Evolutionary conservation across 2,888 invertebrate species (phyloP).

Genomic region (Habrosyne pyritoides): DNA sequence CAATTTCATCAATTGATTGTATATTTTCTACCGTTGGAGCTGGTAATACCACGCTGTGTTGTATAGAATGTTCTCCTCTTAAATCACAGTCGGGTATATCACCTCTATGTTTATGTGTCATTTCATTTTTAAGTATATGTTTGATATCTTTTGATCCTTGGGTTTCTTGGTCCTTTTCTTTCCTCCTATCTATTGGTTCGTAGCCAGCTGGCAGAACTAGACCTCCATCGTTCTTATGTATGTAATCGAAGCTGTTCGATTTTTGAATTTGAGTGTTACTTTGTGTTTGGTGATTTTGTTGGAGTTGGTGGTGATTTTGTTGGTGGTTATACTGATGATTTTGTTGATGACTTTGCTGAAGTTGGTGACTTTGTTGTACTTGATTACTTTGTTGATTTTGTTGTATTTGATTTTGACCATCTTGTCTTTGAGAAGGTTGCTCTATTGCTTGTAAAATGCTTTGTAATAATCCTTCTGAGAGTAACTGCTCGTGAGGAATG

Average conservation of each 20-base stretch:
- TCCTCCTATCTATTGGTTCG: constrained; percentile 67
- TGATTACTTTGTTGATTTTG: constrained; percentile 9
- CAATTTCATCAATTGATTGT: constrained; percentile 65
- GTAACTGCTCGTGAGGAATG: constrained; percentile 88
- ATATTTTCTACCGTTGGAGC: constrained; percentile 55
- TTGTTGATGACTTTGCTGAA: constrained; percentile 16
- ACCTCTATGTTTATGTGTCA: constrained; percentile 47
- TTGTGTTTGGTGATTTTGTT: constrained; percentile 16
- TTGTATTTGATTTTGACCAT: constrained; percentile 27
- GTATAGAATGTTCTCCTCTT: constrained; percentile 71
- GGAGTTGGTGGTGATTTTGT: constrained; percentile 14
- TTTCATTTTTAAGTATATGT: constrained; percentile 42
- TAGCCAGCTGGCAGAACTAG: constrained; percentile 70
- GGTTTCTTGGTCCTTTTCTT: constrained; percentile 55
- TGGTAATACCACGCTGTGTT: constrained; percentile 68
- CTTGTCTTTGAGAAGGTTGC: constrained; percentile 74
- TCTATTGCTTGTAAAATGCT: constrained; percentile 93
- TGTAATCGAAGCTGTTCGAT: constrained; percentile 33
- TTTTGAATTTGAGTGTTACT: constrained; percentile 25
- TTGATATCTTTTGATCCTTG: constrained; percentile 52
- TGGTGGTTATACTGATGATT: constrained; percentile 16
- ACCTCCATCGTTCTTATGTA: constrained; percentile 42
- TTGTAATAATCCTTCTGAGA: constrained; percentile 91
- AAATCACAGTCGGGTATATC: constrained; percentile 68
- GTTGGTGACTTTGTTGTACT: constrained; percentile 11